Evolutionary conservation across 2,888 invertebrate genomes (phyloP), one percentile per base, ranked within the genome.

Genomic region (Xanthorhoe spadicearia): DNA sequence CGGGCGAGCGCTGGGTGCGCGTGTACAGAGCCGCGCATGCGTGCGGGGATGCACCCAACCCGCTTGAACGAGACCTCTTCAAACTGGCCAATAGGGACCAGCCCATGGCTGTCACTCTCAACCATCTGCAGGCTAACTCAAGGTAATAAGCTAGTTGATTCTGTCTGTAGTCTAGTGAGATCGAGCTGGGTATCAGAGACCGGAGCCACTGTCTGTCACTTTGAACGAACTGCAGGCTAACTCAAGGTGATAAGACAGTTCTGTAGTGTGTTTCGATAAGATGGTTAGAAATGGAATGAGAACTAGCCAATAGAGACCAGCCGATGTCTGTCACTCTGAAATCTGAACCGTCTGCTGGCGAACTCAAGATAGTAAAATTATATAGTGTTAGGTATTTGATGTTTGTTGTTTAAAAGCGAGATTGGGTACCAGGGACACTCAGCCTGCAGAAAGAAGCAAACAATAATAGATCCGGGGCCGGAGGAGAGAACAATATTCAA

Each of bases 1-100:
- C 98, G 0, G 96, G 97, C 70, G 97, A 98, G 83, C 97, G 98
- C 83, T 98, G 96, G 90, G 97, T 98, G 57, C 96, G 97, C 74
- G 97, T 98, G 77, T 98, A 97, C 89, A 94, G 97, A 62, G 97
- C 97, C 0, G 97, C 97, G 6, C 92, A 93, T 62, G 87, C 89
- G 0, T 92, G 92, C 59, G 97, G 84, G 0, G 78, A 95, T 94
- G 60, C 75, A 10, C 70, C 76, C 0, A 65, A 69, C 0, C 68
- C 80, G 1, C 74, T 74, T 19, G 91, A 92, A 63, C 84, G 84
- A n/a, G 93, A 93, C 64, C 86, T 85, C 7, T 32, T 93, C 79
- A 76, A 88, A 2, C 82, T 93, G 5, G 92, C 92, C 0, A 79
- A 87, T 0, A 75, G 93, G 3, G 93, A 93, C 56, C 77, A 87